Evolutionary conservation across 2,888 invertebrate genomes (phyloP).

Genomic region (Harpalus rubripes): DNA sequence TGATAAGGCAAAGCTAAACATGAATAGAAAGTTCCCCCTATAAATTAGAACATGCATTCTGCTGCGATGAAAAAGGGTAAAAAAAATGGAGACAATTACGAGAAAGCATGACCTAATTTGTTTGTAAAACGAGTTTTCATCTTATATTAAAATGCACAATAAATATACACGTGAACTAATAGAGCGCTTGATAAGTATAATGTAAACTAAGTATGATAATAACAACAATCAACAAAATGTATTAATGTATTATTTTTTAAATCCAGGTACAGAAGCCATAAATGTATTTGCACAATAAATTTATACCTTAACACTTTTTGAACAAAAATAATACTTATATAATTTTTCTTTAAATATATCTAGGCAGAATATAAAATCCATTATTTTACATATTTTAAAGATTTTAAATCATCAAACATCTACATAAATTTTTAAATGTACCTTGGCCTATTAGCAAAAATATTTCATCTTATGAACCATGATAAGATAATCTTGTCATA

Average conservation of each 20-base stretch:
- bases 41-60: not conserved
- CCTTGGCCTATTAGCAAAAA: constrained; percentile 10
- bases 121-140: not conserved
- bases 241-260: constrained; percentile 14
- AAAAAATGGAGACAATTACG: constrained; percentile 17
- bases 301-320: not conserved
- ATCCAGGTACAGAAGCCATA: not conserved
- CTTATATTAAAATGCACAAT: not conserved
- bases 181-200: constrained; percentile 2
- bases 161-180: constrained; percentile 2
- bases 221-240: constrained; percentile 12
- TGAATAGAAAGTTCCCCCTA: not conserved
- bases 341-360: not conserved
- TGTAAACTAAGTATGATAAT: constrained; percentile 9
- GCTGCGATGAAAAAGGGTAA: not conserved
- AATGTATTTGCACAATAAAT: not conserved
- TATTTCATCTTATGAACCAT: constrained; percentile 2
- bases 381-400: not conserved
- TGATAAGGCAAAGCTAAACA: not conserved
- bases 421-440: constrained; percentile 22
- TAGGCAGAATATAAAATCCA: not conserved
- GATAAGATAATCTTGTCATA: constrained; percentile 23
- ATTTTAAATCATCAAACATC: not conserved
- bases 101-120: constrained; percentile 38
- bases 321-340: not conserved